These are phyloP conservation scores for Temnothorax nylanderi DNA, from an alignment of 1,140 invertebrate species.

Conservation along the genomic window DNA sequence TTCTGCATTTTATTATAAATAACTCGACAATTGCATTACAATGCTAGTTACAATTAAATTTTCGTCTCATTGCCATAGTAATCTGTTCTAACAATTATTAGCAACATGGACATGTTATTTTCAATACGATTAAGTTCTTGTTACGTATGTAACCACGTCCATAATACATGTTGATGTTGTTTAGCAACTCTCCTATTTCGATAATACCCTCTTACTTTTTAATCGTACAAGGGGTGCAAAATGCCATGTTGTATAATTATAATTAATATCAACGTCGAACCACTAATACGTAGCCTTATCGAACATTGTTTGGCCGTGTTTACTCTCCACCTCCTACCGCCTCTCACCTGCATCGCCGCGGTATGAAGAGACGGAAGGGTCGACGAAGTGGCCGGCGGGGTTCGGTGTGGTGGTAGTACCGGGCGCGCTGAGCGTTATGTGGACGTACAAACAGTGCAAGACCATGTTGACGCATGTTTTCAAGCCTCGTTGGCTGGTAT, in stretches of 20 bases:
- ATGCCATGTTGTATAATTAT: slow-evolving; percentile 68
- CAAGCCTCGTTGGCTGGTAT: slow-evolving; percentile 86
- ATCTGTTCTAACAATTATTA: slow-evolving; percentile 18
- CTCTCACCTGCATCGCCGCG: slow-evolving; percentile 66
- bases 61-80: not conserved
- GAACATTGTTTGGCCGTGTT: slow-evolving; percentile 84
- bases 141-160: not conserved
- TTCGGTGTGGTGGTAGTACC: slow-evolving; percentile 70
- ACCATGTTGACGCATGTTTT: slow-evolving; percentile 87
- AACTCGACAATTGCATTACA: not conserved
- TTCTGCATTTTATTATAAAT: not conserved
- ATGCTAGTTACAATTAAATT: not conserved
- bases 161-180: slow-evolving; percentile 11
- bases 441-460: slow-evolving; percentile 86
- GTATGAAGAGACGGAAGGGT: slow-evolving; percentile 63
- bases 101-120: slow-evolving; percentile 27
- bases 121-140: slow-evolving; percentile 11
- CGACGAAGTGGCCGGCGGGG: slow-evolving; percentile 77
- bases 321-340: slow-evolving; percentile 43
- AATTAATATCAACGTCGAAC: slow-evolving; percentile 73
- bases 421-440: slow-evolving; percentile 83
- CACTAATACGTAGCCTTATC: slow-evolving; percentile 83
- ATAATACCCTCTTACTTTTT: slow-evolving; percentile 29
- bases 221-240: slow-evolving; percentile 12
- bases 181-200: not conserved